phyloP scores from a whole-genome alignment of 53 echinoderm and acorn worm species.

The Hippasteria phrygiana region DNA sequence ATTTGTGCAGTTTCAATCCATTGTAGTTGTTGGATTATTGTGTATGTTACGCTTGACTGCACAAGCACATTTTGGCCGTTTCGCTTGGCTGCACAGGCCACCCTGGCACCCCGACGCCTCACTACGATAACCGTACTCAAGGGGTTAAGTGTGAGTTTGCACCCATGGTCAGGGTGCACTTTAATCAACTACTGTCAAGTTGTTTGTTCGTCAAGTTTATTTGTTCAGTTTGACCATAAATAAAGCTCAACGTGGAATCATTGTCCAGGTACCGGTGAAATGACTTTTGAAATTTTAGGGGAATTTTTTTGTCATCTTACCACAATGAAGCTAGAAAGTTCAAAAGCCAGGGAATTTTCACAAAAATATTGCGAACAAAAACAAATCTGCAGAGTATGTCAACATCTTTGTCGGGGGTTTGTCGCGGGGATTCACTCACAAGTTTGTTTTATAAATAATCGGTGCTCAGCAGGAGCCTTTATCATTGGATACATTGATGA shows the following conservation, averaged over 20 bases:
- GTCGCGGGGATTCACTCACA: conserved; percentile 1
- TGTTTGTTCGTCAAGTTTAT: neutral
- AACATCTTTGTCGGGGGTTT: neutral
- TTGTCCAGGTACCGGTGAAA: neutral
- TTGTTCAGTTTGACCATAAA: neutral
- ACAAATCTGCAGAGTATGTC: neutral
- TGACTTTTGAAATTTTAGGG: neutral
- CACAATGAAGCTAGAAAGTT: neutral
- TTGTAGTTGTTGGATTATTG: no score
- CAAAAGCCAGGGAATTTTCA: neutral
- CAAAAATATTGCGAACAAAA: neutral
- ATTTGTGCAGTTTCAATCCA: no score
- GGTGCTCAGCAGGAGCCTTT: neutral
- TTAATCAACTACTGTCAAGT: neutral
- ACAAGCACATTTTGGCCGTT: no score
- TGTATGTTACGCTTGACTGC: no score
- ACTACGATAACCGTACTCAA: no score
- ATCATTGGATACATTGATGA: neutral
- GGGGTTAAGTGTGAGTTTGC: no score
- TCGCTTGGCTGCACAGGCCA: no score
- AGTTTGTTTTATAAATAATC: neutral
- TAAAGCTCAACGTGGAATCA: neutral
- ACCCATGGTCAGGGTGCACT: neutral
- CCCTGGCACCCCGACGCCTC: no score
- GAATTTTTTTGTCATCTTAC: neutral